These are phyloP conservation scores for Cydia fagiglandana DNA, from an alignment of 1,140 invertebrate genomes.

Conservation along the genomic window DNA sequence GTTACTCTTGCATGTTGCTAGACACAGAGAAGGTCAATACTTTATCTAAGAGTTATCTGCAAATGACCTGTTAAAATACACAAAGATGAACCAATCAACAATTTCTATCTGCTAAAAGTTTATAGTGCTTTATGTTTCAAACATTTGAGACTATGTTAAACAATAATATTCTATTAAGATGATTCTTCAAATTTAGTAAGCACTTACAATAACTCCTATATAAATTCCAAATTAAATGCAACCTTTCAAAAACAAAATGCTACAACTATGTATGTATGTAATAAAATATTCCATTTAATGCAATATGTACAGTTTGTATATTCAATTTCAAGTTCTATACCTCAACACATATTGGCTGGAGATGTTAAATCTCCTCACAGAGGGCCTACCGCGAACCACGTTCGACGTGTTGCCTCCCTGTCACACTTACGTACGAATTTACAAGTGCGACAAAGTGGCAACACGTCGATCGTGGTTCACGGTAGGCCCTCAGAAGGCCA, in stretches of 20 bases:
- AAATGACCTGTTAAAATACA: slow-evolving; percentile 1
- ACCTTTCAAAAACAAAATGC: slow-evolving; percentile 17
- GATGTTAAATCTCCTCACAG: not conserved
- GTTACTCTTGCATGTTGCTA: not conserved
- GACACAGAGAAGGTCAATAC: slow-evolving; percentile 16
- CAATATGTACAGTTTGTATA: slow-evolving; percentile 18
- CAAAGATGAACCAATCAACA: not conserved
- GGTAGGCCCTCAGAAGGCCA: not conserved
- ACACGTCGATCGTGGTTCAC: no score
- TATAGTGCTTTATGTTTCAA: not conserved
- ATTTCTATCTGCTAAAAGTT: not conserved
- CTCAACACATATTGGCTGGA: not conserved
- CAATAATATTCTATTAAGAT: slow-evolving; percentile 6
- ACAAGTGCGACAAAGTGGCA: no score
- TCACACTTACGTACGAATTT: no score
- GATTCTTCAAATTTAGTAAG: slow-evolving; percentile 4
- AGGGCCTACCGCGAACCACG: no score
- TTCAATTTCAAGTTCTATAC: slow-evolving; percentile 6
- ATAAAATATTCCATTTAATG: slow-evolving; percentile 24
- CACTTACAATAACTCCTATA: slow-evolving; percentile 15
- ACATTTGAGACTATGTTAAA: not conserved
- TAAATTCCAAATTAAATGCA: slow-evolving; percentile 27
- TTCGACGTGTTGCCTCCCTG: no score
- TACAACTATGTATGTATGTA: slow-evolving; percentile 21
- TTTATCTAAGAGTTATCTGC: slow-evolving; percentile 26